A percentile compares a stretch with the other conserved stretches of the same genome.
Conservation (phyloP, 2,113 vertebrate genomes). For the Equus quagga region DNA sequence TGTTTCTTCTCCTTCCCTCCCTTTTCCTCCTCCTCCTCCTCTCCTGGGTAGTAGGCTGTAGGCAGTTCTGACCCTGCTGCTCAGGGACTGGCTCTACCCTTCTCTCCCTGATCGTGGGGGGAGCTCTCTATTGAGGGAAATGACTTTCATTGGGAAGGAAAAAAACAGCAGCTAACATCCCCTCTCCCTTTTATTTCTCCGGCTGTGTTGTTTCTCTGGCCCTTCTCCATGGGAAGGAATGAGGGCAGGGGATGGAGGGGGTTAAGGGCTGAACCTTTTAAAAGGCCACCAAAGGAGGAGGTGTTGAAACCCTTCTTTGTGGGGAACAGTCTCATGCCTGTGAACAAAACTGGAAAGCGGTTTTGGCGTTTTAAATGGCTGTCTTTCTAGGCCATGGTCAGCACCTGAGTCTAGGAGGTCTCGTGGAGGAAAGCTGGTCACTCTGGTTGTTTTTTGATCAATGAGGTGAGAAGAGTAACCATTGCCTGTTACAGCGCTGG, state of each 20-base stretch:
- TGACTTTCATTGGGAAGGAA: background rate
- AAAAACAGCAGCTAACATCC: background rate
- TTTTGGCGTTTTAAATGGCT: constrained; percentile 17
- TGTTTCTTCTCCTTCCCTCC: constrained; percentile 15
- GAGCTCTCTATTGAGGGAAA: background rate
- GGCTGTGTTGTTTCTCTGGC: background rate
- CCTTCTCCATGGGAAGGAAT: constrained; percentile 8
- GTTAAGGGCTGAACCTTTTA: constrained; percentile 37
- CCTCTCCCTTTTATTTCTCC: background rate
- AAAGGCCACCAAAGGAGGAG: background rate
- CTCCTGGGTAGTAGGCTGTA: background rate
- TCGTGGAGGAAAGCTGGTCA: background rate
- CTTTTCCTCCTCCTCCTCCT: constrained; percentile 5
- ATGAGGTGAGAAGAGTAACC: background rate
- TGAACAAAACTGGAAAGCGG: background rate
- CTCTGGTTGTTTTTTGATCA: background rate
- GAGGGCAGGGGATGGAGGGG: background rate
- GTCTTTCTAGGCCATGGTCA: background rate
- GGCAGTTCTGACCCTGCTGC: background rate
- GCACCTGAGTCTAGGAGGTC: background rate
- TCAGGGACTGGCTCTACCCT: background rate
- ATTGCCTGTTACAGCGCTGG: background rate
- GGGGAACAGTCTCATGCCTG: background rate
- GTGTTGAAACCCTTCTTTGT: background rate
- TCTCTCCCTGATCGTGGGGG: background rate